A percentile compares a stretch with the other conserved stretches of the same genome.
Evolutionary conservation across 2,113 vertebrate species (phyloP).

Genomic region (Vimba vimba): DNA sequence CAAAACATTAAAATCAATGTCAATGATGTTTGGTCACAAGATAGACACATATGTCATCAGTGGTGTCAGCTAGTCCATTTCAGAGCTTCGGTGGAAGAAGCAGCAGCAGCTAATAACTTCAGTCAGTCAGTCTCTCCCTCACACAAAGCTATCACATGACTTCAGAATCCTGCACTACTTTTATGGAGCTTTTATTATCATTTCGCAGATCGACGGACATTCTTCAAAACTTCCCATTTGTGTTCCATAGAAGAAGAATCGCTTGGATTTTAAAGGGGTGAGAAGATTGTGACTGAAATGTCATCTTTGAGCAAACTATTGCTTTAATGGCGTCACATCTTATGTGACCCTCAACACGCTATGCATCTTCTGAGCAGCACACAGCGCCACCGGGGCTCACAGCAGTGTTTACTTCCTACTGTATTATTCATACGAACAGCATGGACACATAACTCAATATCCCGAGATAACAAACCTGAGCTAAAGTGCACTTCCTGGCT

Average conservation of each 20-base stretch:
- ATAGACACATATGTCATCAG: not conserved
- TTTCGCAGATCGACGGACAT: not conserved
- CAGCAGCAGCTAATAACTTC: not conserved
- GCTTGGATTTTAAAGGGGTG: not conserved
- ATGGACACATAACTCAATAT: constrained; percentile 31
- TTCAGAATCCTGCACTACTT: not conserved
- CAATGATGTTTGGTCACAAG: not conserved
- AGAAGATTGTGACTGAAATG: not conserved
- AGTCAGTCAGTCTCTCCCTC: not conserved
- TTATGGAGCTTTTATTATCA: not conserved
- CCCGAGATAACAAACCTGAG: constrained; percentile 1
- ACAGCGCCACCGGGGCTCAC: not conserved
- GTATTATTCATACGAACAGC: constrained; percentile 55
- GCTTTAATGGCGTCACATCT: not conserved
- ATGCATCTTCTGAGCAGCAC: constrained; percentile 36
- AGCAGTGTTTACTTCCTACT: constrained; percentile 43
- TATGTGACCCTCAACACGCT: not conserved
- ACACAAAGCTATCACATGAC: not conserved
- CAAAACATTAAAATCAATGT: not conserved
- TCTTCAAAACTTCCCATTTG: not conserved
- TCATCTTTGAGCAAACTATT: constrained; percentile 3
- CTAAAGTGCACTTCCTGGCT: constrained; percentile 20
- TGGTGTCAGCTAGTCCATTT: not conserved
- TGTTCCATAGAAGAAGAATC: not conserved
- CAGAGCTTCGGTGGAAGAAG: not conserved